Evolutionary conservation across 2,113 vertebrate genomes (phyloP), one percentile per base, ranked within the genome.

Genomic region (Sinocyclocheilus rhinocerous): DNA sequence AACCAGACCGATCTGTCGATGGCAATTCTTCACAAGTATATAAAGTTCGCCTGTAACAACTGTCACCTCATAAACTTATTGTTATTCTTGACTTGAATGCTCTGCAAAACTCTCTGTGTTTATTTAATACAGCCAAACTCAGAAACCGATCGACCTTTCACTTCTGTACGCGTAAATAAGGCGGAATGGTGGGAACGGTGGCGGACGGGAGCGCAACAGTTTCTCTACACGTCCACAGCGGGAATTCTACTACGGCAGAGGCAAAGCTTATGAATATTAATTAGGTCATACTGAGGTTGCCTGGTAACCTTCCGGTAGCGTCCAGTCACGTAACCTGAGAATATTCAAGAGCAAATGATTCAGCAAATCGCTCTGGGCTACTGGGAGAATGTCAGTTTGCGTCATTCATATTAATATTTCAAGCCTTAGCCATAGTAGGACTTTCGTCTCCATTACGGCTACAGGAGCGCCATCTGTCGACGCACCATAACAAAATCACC

Each of bases 171-270:
- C 18, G 36, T 36, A 79, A 59, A 84, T 55, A 26, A 75, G 36
- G 81, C 70, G 87, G 90, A 90, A 86, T 81, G 90, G 85, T 81
- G 83, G 87, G 90, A 90, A 86, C 81, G 90, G 79, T 81, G 83
- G 55, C 72, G 39, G 57, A 81, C 52, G 50, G 36, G 48, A 77
- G 24, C 48, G 75, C 75, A 77, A 29, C 45, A 76, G 75, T 52
- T 29, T 76, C n/a, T 76, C 75, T 52, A 20, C 24, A 52, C 48
- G 75, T 52, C 75, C 45, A 52, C 24, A 52, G 2, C 2, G 7
- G 0, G 33, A 24, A 50, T 15, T 24, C 22, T 76, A 76, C 73
- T 76, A 76, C 50, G 73, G 8, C 48, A 11, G 48, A 20, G 8
- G 15, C 0, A 33, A 0, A 52, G 45, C 24, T 55, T 29, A 77